phyloP scores from a whole-genome alignment of 2,888 invertebrate genomes.

The Philopedon plagiatum region DNA sequence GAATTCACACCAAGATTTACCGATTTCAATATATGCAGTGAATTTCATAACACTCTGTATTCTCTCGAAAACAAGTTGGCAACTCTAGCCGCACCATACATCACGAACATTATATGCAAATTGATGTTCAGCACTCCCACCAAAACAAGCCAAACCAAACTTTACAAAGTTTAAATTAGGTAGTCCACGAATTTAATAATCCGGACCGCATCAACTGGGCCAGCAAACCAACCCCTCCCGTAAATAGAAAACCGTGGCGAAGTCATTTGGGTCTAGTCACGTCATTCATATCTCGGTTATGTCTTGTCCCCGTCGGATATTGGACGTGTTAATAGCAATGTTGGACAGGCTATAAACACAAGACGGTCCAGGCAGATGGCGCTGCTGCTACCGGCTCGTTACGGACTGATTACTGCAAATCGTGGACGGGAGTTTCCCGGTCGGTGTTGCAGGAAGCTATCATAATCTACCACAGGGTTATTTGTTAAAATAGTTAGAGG shows the following conservation, averaged over 20 bases:
- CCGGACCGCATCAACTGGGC: conserved; percentile 12
- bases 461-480: too few relatives aligned
- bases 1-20: too few relatives aligned
- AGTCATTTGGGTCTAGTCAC: conserved; percentile 64
- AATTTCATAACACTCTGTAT: too few relatives aligned
- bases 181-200: neutral
- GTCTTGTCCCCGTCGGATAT: conserved; percentile 67
- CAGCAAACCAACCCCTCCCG: neutral
- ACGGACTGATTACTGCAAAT: conserved; percentile 38
- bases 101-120: too few relatives aligned
- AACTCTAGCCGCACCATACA: too few relatives aligned
- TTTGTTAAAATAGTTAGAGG: too few relatives aligned
- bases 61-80: too few relatives aligned
- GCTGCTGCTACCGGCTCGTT: conserved; percentile 49
- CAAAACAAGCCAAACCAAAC: too few relatives aligned
- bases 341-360: conserved; percentile 69
- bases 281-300: conserved; percentile 70
- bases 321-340: conserved; percentile 70
- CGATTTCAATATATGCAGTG: too few relatives aligned
- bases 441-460: conserved; percentile 22
- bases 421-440: conserved; percentile 35
- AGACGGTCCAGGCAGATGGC: conserved; percentile 66
- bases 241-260: conserved; percentile 51
- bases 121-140: too few relatives aligned
- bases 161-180: conserved; percentile 1